These are phyloP conservation scores for Meteorus sp. DNA, from an alignment of 1,140 invertebrate species.

Conservation along the genomic window DNA sequence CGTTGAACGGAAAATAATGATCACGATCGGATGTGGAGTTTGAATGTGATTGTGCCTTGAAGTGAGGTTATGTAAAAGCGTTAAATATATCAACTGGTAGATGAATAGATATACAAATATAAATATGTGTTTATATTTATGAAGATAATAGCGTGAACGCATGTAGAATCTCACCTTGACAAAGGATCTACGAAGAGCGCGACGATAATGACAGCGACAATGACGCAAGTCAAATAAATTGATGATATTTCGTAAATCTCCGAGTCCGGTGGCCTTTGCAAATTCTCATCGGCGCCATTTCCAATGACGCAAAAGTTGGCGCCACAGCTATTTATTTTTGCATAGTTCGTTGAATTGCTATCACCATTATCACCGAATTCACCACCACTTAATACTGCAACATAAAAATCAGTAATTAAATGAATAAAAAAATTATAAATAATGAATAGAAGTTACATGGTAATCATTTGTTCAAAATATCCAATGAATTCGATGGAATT, in stretches of 20 bases:
- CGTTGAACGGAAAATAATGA: too few species aligned
- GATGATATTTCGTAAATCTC: slow-evolving; percentile 86
- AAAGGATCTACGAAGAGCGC: slow-evolving; percentile 87
- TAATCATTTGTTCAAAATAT: not conserved
- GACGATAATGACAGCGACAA: slow-evolving; percentile 83
- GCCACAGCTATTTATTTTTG: slow-evolving; percentile 71
- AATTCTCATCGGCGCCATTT: slow-evolving; percentile 66
- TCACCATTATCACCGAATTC: slow-evolving; percentile 59
- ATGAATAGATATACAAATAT: too few species aligned
- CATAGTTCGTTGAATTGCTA: slow-evolving; percentile 54
- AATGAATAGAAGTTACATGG: not conserved
- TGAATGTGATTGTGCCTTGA: too few species aligned
- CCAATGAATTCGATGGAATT: not conserved
- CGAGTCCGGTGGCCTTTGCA: slow-evolving; percentile 75
- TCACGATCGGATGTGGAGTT: too few species aligned
- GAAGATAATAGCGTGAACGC: slow-evolving; percentile 2
- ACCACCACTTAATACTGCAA: slow-evolving; percentile 74
- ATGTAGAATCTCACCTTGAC: slow-evolving; percentile 67
- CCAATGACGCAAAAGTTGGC: slow-evolving; percentile 80
- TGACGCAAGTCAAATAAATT: slow-evolving; percentile 85
- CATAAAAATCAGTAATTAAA: slow-evolving; percentile 30
- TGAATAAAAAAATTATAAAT: slow-evolving; percentile 3
- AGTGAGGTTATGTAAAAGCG: too few species aligned
- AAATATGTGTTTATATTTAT: not conserved
- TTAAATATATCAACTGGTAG: too few species aligned